A percentile compares a stretch with the other conserved stretches of the same genome.
phyloP scores from a whole-genome alignment of 2,113 vertebrate species.

The Oncorhynchus masou region DNA sequence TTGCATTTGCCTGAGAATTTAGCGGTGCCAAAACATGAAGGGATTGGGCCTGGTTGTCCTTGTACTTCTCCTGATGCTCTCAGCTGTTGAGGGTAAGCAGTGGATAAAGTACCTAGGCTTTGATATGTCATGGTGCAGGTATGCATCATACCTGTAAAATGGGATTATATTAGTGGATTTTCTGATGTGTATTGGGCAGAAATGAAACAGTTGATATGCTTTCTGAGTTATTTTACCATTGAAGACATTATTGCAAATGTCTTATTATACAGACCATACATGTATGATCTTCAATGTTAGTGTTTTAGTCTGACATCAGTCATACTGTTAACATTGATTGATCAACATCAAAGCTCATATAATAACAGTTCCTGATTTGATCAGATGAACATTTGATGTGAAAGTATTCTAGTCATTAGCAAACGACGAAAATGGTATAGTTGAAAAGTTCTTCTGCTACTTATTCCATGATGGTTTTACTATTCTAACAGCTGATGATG shows the following conservation, averaged over 20 bases:
- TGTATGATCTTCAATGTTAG: background rate
- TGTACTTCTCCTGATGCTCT: slow-evolving; percentile 67
- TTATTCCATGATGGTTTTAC: background rate
- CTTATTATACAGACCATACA: no score
- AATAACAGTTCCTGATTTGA: no score
- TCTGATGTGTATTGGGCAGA: slow-evolving; percentile 9
- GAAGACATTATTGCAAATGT: background rate
- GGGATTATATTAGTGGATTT: background rate
- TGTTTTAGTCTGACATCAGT: background rate
- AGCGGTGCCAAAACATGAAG: slow-evolving; percentile 64
- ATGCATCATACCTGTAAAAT: background rate
- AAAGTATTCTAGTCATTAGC: background rate
- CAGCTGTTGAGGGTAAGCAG: slow-evolving; percentile 66
- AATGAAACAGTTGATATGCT: background rate
- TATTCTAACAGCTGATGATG: slow-evolving; percentile 53
- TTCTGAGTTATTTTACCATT: background rate
- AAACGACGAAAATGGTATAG: background rate
- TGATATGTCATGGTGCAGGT: slow-evolving; percentile 24
- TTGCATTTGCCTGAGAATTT: slow-evolving; percentile 46
- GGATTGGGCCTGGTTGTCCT: slow-evolving; percentile 65
- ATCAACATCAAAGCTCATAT: no score
- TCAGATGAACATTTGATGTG: background rate
- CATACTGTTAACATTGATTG: no score
- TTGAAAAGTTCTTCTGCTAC: background rate
- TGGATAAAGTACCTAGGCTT: slow-evolving; percentile 17